These are phyloP conservation scores for Argyra leucocephala DNA, from an alignment of 2,888 invertebrate genomes.

Conservation along the genomic window DNA sequence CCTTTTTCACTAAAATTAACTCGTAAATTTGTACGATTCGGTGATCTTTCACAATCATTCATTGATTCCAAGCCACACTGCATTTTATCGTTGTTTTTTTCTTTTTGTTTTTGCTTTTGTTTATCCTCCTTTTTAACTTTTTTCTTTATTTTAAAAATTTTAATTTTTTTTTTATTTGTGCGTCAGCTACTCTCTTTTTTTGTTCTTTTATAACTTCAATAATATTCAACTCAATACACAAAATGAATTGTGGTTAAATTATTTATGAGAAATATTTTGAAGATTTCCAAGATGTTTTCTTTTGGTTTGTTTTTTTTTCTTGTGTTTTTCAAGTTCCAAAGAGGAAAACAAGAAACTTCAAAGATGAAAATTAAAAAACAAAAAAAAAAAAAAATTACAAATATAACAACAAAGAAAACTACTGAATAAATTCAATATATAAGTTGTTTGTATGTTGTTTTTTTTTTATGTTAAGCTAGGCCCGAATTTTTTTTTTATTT, in stretches of 20 bases:
- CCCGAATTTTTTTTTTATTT: too few relatives aligned
- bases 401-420: not conserved
- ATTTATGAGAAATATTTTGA: too few relatives aligned
- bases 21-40: conserved; percentile 72
- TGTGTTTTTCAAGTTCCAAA: too few relatives aligned
- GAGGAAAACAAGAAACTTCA: too few relatives aligned
- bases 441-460: too few relatives aligned
- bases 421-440: conserved; percentile 11
- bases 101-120: not conserved
- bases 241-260: too few relatives aligned
- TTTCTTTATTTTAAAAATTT: conserved; percentile 11
- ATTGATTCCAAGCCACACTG: conserved; percentile 44
- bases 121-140: too few relatives aligned
- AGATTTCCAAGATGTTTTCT: too few relatives aligned
- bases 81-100: conserved; percentile 29
- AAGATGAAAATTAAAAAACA: too few relatives aligned
- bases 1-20: conserved; percentile 87
- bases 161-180: not conserved
- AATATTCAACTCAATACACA: too few relatives aligned
- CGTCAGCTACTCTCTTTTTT: conserved; percentile 22
- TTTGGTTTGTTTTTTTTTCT: too few relatives aligned
- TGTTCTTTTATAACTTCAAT: conserved; percentile 21
- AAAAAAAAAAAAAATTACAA: too few relatives aligned
- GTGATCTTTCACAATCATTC: conserved; percentile 60
- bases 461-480: conserved; percentile 12